Evolutionary conservation across 2,888 invertebrate species (phyloP), one percentile per base, ranked within the genome.

Genomic region (Corbicula japonica): DNA sequence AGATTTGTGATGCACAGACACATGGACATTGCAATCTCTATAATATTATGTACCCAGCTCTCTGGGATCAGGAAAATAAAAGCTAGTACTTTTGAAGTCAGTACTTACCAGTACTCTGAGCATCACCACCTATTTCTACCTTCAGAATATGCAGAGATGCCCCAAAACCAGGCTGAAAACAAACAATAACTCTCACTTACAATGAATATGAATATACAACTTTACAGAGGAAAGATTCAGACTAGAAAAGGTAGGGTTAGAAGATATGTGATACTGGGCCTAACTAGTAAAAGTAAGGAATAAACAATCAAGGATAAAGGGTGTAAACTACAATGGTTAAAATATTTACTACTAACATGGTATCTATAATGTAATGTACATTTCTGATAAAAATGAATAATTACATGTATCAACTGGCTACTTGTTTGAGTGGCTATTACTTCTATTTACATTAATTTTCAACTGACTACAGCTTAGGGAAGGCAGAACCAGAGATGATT

Each of bases 91-190:
- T n/a, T n/a, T n/a, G n/a, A n/a, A n/a, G n/a, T n/a, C n/a, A n/a
- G n/a, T n/a, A n/a, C n/a, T n/a, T 87, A 91, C 91, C 91, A 76
- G 93, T 91, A 72, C 91, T 92, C 70, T 93, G 93, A 26, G 91
- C 89, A 86, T 94, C 94, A 26, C 94, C 94, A 12, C 94, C 94
- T 61, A 94, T 93, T 83, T 94, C 94, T 23, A 94, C 93, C 84
- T 94, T 94, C 60, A 94, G 75, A 21, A 93, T 92, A 32, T 93
- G 93, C 30, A 93, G 76, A n/a, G 92, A 88, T 18, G 93, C 93
- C 41, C 90, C 92, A 85, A 90, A 93, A 56, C 89, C 87, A 18
- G 92, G 92, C 92, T 92, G 81, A 46, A 74, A 65, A 15, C 4
- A 52, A 52, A 41, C n/a, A n/a, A n/a, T n/a, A n/a, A n/a, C n/a